phyloP scores from a whole-genome alignment of 2,888 invertebrate species.

The Mesorhabditis sp. region DNA sequence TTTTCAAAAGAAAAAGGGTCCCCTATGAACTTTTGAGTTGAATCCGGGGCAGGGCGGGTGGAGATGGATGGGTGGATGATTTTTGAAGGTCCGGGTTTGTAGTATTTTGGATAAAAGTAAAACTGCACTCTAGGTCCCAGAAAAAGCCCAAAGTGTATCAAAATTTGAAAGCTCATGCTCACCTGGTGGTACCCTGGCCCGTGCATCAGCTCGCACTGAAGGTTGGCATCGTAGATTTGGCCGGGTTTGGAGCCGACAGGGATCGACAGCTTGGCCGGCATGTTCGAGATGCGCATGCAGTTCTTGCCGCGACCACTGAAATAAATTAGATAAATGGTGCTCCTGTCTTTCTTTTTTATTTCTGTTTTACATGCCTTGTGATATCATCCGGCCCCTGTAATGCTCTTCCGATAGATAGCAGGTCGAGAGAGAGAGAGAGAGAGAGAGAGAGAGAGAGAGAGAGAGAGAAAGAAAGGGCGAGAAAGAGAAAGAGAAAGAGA shows the following conservation, averaged over 20 bases:
- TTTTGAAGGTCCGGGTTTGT: too few relatives aligned
- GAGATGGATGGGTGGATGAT: neutral
- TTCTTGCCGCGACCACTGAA: slow-evolving; percentile 47
- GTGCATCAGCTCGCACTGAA: slow-evolving; percentile 57
- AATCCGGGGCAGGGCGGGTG: neutral
- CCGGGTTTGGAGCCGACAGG: slow-evolving; percentile 51
- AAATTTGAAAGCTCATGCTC: neutral
- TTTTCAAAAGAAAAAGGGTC: too few relatives aligned
- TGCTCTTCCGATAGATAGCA: neutral
- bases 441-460: neutral
- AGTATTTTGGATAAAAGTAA: too few relatives aligned
- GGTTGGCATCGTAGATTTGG: slow-evolving; percentile 56
- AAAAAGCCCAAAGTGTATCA: too few relatives aligned
- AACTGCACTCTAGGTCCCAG: too few relatives aligned
- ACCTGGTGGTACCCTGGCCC: slow-evolving; percentile 55
- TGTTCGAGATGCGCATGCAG: slow-evolving; percentile 49
- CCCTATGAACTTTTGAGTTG: too few relatives aligned
- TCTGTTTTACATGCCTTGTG: neutral
- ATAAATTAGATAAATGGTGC: neutral
- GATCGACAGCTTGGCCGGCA: slow-evolving; percentile 43
- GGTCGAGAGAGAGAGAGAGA: neutral
- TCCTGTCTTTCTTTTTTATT: too few relatives aligned
- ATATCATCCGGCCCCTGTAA: slow-evolving; percentile 12
- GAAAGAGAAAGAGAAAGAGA: too few relatives aligned
- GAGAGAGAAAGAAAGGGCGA: too few relatives aligned